Conservation (phyloP, 2,113 vertebrate genomes). For the Dipodomys merriami region DNA sequence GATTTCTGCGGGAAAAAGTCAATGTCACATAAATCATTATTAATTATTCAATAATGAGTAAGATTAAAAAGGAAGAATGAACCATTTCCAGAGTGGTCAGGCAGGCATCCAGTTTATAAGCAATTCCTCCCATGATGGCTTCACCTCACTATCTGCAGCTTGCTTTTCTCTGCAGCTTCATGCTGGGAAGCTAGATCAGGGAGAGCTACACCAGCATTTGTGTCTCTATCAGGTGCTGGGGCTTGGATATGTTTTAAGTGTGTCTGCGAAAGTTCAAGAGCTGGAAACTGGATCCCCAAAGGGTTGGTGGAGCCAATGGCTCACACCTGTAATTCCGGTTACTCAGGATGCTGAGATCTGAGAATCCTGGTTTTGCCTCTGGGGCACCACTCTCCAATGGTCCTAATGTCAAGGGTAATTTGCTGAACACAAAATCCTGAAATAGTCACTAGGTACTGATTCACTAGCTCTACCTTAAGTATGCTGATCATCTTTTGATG, state of each 20-base stretch:
- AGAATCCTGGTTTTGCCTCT: not conserved
- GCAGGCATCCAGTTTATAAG: not conserved
- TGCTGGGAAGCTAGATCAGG: not conserved
- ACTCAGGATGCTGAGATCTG: too few species aligned
- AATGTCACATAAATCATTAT: constrained; percentile 83
- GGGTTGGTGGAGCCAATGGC: not conserved
- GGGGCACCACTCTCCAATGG: not conserved
- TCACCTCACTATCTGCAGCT: not conserved
- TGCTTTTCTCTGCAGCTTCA: not conserved
- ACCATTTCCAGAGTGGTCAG: not conserved
- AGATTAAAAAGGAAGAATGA: constrained; percentile 39
- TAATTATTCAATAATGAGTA: constrained; percentile 68
- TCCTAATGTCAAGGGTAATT: not conserved
- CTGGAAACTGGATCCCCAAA: not conserved
- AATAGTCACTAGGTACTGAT: not conserved
- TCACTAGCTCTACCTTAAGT: not conserved
- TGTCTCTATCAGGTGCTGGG: not conserved
- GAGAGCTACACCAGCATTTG: not conserved
- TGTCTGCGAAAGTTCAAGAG: not conserved
- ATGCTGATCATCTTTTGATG: not conserved
- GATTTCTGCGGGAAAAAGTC: constrained; percentile 77
- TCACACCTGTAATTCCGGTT: too few species aligned
- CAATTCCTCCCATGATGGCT: not conserved
- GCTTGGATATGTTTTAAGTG: not conserved
- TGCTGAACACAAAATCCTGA: constrained; percentile 19